phyloP scores from a whole-genome alignment of 2,888 invertebrate genomes.

The Lasiommata megera region DNA sequence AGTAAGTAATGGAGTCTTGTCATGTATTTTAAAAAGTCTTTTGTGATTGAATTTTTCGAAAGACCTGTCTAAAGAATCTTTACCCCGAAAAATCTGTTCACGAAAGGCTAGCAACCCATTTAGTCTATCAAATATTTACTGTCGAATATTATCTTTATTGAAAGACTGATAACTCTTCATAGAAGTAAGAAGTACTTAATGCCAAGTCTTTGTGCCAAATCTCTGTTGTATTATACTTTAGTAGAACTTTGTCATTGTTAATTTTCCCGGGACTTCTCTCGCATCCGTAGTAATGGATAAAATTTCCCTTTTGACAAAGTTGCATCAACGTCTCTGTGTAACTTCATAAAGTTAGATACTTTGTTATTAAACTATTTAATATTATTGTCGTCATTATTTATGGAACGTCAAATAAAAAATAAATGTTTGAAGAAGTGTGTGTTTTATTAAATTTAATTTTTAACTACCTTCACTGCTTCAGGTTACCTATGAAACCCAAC shows the following conservation, averaged over 20 bases:
- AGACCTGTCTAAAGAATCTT: not conserved
- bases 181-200: slow-evolving; percentile 33
- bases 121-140: slow-evolving; percentile 19
- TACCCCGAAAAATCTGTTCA: slow-evolving; percentile 11
- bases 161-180: slow-evolving; percentile 64
- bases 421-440: slow-evolving; percentile 35
- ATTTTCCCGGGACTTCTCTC: slow-evolving; percentile 22
- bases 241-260: slow-evolving; percentile 31
- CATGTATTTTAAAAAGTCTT: slow-evolving; percentile 9
- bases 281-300: slow-evolving; percentile 22
- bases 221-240: slow-evolving; percentile 26
- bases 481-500: no score
- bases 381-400: slow-evolving; percentile 34
- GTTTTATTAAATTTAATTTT: slow-evolving; percentile 19
- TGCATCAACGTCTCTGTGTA: slow-evolving; percentile 29
- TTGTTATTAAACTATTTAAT: slow-evolving; percentile 30
- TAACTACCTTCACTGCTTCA: no score
- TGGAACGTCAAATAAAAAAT: slow-evolving; percentile 32
- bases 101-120: slow-evolving; percentile 13
- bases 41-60: slow-evolving; percentile 17
- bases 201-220: slow-evolving; percentile 35
- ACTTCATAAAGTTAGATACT: slow-evolving; percentile 30
- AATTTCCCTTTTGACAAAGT: slow-evolving; percentile 30
- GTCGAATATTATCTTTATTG: slow-evolving; percentile 46
- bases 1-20: slow-evolving; percentile 19